Percentiles rank a stretch among this genome's conserved stretches.
phyloP scores from a whole-genome alignment of 2,113 vertebrate species.

The Myocastor coypus region DNA sequence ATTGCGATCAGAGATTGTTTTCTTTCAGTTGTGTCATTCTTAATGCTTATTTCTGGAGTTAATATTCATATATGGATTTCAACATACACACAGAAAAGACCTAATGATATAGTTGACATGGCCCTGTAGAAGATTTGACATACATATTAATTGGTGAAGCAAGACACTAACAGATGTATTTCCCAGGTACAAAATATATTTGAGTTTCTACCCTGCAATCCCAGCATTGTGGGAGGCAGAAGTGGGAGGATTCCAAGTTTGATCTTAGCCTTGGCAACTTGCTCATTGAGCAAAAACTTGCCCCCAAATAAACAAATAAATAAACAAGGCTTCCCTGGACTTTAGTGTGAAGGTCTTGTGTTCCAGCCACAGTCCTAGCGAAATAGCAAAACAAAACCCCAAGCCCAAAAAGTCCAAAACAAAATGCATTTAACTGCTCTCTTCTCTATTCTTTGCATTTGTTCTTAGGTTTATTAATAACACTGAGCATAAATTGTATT shows the following conservation, averaged over 20 bases:
- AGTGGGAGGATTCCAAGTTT: background rate
- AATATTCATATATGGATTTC: background rate
- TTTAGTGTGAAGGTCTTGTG: background rate
- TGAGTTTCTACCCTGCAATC: background rate
- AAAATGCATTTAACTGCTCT: background rate
- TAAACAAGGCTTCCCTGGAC: background rate
- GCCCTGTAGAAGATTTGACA: slow-evolving; percentile 12
- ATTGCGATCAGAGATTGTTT: background rate
- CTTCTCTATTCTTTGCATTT: background rate
- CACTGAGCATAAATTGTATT: background rate
- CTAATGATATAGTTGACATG: background rate
- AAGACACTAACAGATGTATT: slow-evolving; percentile 2
- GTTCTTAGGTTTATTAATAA: slow-evolving; percentile 39
- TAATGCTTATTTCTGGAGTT: background rate
- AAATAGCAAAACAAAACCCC: background rate
- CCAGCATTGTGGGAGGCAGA: background rate
- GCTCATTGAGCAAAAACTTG: background rate
- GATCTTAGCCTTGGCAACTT: background rate
- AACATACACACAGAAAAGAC: slow-evolving; percentile 18
- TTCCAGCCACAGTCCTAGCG: background rate
- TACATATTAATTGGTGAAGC: background rate
- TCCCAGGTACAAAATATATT: background rate
- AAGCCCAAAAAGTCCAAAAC: background rate
- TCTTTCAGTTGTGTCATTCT: slow-evolving; percentile 40
- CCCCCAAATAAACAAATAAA: background rate